Evolutionary conservation across 2,888 invertebrate genomes (phyloP).

Genomic region (Pammene aurita): DNA sequence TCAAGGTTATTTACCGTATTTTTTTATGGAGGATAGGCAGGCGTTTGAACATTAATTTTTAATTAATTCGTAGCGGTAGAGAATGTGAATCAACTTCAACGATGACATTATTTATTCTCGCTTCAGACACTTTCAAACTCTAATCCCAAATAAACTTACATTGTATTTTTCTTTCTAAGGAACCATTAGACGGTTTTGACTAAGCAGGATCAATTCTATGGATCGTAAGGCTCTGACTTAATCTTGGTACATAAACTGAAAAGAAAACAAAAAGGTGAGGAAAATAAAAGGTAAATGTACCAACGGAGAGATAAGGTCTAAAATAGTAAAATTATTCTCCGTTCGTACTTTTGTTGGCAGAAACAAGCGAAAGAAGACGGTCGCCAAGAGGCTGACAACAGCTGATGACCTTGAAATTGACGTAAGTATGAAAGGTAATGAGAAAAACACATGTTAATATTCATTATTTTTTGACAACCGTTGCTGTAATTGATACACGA

Average conservation of each 20-base stretch:
- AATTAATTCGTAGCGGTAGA: too few species aligned
- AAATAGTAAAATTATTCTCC: neutral
- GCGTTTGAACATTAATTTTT: too few species aligned
- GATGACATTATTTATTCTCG: neutral
- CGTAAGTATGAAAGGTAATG: too few species aligned
- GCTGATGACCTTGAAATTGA: neutral
- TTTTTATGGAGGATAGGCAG: too few species aligned
- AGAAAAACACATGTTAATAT: neutral
- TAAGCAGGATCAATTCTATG: conserved; percentile 3
- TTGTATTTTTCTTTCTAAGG: too few species aligned
- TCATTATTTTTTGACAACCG: too few species aligned
- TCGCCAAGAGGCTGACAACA: too few species aligned
- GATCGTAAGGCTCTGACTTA: conserved; percentile 13
- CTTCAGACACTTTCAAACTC: neutral
- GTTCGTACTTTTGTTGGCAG: neutral
- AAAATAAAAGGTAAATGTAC: neutral
- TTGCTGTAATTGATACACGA: too few species aligned
- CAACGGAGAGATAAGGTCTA: neutral
- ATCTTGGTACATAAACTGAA: conserved; percentile 10
- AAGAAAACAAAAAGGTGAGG: conserved; percentile 1
- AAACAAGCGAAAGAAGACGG: neutral
- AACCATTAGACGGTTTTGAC: neutral
- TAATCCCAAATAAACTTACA: conserved; percentile 4
- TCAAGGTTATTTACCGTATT: too few species aligned
- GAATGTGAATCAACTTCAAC: too few species aligned